phyloP scores from a whole-genome alignment of 2,113 vertebrate species.

The Labeo catla region DNA sequence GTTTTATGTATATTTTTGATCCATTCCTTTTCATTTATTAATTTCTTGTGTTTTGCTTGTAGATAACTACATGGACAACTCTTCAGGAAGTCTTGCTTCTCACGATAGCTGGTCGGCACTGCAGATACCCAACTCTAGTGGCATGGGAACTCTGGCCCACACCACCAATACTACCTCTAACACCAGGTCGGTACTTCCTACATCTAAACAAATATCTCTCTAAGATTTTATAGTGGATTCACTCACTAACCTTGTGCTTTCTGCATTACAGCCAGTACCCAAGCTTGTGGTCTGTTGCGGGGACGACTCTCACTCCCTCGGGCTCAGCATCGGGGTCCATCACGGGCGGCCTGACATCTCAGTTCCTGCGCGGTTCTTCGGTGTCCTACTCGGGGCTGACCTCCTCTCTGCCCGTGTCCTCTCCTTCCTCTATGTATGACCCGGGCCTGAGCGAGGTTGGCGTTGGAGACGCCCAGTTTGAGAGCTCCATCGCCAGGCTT shows the following conservation, averaged over 20 bases:
- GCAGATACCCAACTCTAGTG: slow-evolving; percentile 78
- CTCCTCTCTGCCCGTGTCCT: slow-evolving; percentile 78
- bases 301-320: slow-evolving; percentile 75
- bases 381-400: slow-evolving; percentile 77
- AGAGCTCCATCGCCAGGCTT: slow-evolving; percentile 79
- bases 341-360: slow-evolving; percentile 74
- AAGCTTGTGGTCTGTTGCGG: slow-evolving; percentile 79
- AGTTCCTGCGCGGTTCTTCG: slow-evolving; percentile 78
- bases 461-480: slow-evolving; percentile 77
- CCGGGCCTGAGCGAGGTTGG: slow-evolving; percentile 73
- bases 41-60: slow-evolving; percentile 31
- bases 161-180: slow-evolving; percentile 77
- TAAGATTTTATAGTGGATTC: background rate
- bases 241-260: background rate
- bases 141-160: slow-evolving; percentile 77
- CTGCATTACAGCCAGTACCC: slow-evolving; percentile 75
- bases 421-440: slow-evolving; percentile 79
- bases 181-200: slow-evolving; percentile 65
- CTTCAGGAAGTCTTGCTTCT: slow-evolving; percentile 67
- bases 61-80: slow-evolving; percentile 82
- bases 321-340: slow-evolving; percentile 75
- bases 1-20: background rate
- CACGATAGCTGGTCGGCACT: slow-evolving; percentile 81
- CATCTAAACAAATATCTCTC: background rate
- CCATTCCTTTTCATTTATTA: background rate